Evolutionary conservation across 2,797 vertebrate genomes (phyloP).

Genomic region (Tenualosa ilisha): DNA sequence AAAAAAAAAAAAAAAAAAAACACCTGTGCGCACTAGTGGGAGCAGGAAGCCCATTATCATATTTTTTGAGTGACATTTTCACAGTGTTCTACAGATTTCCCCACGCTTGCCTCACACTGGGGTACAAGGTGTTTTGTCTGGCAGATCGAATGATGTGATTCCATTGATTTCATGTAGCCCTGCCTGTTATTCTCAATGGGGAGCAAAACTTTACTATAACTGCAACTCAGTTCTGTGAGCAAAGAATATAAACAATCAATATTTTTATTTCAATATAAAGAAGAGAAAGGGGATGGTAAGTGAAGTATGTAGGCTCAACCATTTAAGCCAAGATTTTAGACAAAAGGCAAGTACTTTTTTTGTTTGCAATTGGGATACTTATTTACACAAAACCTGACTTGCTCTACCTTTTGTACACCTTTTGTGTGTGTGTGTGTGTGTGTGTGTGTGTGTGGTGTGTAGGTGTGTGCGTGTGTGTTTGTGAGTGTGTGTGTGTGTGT

Average conservation of each 20-base stretch:
- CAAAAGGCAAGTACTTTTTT: neutral
- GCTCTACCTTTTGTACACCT: slow-evolving; percentile 47
- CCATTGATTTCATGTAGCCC: neutral
- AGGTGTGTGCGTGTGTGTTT: neutral
- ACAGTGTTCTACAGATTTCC: slow-evolving; percentile 59
- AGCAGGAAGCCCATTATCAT: slow-evolving; percentile 65
- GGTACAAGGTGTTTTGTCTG: slow-evolving; percentile 53
- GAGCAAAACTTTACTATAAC: slow-evolving; percentile 1
- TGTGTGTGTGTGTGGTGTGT: slow-evolving; percentile 21
- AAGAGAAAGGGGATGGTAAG: neutral
- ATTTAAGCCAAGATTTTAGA: neutral
- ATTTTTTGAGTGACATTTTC: slow-evolving; percentile 66
- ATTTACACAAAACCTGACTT: slow-evolving; percentile 26
- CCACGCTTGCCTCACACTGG: slow-evolving; percentile 58
- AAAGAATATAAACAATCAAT: neutral
- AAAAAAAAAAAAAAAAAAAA: slow-evolving; percentile 59
- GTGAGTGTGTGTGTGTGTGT: slow-evolving; percentile 5
- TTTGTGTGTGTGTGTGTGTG: neutral
- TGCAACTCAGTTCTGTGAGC: neutral
- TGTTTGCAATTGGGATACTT: neutral
- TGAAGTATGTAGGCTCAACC: neutral
- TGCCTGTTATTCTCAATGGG: neutral
- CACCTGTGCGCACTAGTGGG: slow-evolving; percentile 65
- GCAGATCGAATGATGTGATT: slow-evolving; percentile 38
- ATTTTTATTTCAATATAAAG: neutral